Conservation (phyloP, 2,113 vertebrate species). For the Chionis minor region DNA sequence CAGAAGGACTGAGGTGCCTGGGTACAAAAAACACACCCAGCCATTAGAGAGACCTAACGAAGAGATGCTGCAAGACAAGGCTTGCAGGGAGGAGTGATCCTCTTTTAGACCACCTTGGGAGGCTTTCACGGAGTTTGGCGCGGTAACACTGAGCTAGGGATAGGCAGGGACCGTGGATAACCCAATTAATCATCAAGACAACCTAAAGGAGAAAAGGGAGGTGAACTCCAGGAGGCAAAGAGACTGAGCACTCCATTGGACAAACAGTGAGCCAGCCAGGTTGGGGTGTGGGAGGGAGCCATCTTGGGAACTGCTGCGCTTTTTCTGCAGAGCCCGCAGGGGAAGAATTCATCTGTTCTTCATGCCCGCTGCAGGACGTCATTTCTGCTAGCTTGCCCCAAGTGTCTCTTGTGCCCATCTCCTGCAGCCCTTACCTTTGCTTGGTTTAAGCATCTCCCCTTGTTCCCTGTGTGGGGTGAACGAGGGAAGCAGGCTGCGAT, state of each 20-base stretch:
- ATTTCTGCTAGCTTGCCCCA: not conserved
- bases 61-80: constrained; percentile 40
- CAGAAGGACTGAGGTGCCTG: not conserved
- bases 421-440: not conserved
- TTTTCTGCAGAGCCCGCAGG: not conserved
- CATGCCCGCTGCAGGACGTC: fast-evolving
- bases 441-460: not conserved
- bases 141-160: not conserved
- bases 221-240: not conserved
- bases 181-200: not conserved
- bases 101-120: constrained; percentile 6
- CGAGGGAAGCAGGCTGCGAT: not conserved
- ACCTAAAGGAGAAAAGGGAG: not conserved
- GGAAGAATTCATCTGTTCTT: not conserved
- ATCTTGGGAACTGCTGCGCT: not conserved
- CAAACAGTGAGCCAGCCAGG: not conserved
- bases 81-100: constrained; percentile 19
- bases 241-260: not conserved
- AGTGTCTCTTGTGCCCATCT: not conserved
- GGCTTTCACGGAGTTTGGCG: constrained; percentile 1
- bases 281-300: not conserved
- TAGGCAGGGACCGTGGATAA: not conserved
- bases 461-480: not conserved
- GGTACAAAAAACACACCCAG: not conserved
- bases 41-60: not conserved